These are phyloP conservation scores for Platanista minor DNA, from an alignment of 2,113 vertebrate species.

Conservation along the genomic window DNA sequence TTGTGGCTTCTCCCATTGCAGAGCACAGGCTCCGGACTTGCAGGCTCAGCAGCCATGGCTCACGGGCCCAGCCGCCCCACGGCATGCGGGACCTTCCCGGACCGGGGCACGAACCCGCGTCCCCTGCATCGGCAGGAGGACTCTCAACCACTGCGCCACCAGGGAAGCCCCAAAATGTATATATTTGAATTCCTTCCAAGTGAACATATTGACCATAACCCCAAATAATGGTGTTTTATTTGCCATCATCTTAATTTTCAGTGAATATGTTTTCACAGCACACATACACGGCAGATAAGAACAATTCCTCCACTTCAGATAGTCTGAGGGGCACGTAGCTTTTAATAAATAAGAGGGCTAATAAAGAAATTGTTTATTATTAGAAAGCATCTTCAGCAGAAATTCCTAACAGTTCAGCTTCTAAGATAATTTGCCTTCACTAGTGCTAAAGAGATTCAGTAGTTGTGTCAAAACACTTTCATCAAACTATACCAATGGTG, in stretches of 20 bases:
- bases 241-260: not conserved
- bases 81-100: too few species aligned
- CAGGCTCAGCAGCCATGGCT: too few species aligned
- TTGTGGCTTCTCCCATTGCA: too few species aligned
- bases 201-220: not conserved
- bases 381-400: not conserved
- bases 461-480: not conserved
- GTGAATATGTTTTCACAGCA: not conserved
- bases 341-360: not conserved
- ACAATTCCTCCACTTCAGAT: not conserved
- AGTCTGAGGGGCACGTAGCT: not conserved
- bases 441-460: conserved; percentile 8
- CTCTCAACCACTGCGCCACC: too few species aligned
- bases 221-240: not conserved
- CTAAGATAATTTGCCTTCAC: conserved; percentile 29
- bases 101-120: too few species aligned
- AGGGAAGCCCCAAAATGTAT: too few species aligned
- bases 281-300: not conserved
- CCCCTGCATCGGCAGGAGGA: too few species aligned
- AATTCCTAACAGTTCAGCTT: not conserved
- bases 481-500: not conserved
- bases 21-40: too few species aligned
- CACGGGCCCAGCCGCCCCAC: too few species aligned
- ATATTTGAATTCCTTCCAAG: not conserved
- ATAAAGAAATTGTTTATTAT: not conserved